A percentile compares a stretch with the other conserved stretches of the same genome.
Evolutionary conservation across 2,113 vertebrate species (phyloP).

Genomic region (Carettochelys insculpta): DNA sequence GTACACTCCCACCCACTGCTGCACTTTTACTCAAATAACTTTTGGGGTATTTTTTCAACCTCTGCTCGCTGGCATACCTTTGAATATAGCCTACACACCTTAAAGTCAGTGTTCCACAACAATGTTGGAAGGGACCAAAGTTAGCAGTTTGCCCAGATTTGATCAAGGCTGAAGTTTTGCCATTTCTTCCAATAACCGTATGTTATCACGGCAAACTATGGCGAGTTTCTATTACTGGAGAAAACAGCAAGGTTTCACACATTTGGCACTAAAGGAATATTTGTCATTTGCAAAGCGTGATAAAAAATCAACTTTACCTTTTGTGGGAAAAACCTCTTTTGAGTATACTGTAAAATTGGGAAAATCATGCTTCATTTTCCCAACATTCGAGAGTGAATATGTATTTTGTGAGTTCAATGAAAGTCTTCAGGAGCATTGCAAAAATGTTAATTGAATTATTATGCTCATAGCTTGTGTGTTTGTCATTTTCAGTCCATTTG

Average conservation of each 20-base stretch:
- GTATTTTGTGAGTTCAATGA: background rate
- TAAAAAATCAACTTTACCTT: background rate
- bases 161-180: background rate
- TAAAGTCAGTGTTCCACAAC: rapidly evolving
- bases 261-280: background rate
- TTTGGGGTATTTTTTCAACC: too few species aligned
- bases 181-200: background rate
- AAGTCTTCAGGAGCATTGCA: background rate
- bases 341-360: background rate
- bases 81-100: rapidly evolving
- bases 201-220: background rate
- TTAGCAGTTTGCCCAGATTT: background rate
- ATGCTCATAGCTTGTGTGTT: background rate
- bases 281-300: background rate
- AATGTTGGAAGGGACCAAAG: rapidly evolving
- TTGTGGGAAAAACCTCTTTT: background rate
- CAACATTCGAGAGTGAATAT: background rate
- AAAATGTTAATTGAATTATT: background rate
- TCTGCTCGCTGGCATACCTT: too few species aligned
- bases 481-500: background rate
- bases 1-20: too few species aligned
- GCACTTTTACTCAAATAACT: too few species aligned
- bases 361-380: background rate
- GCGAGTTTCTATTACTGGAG: background rate
- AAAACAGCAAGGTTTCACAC: background rate